A percentile compares a stretch with the other conserved stretches of the same genome.
These are phyloP conservation scores for Orthonychiurus folsomi DNA, from an alignment of 2,888 invertebrate species.

Conservation along the genomic window DNA sequence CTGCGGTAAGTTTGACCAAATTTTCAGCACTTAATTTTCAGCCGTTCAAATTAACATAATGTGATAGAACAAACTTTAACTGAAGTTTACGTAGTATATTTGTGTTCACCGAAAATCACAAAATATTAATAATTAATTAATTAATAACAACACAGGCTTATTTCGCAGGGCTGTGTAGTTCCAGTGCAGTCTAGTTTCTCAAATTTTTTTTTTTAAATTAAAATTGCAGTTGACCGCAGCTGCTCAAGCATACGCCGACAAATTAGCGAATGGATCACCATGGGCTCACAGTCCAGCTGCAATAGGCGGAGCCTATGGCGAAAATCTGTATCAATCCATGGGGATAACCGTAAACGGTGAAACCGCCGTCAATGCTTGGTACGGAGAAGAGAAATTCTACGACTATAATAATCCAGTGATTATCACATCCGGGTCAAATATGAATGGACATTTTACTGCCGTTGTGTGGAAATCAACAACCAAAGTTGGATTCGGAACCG, in stretches of 20 bases:
- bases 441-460: conserved; percentile 6
- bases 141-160: too few species aligned
- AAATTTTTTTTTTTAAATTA: background rate
- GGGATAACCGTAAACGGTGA: background rate
- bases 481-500: background rate
- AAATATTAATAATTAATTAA: too few species aligned
- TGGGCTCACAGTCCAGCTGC: conserved; percentile 3
- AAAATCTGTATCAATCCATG: background rate
- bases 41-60: too few species aligned
- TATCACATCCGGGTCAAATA: background rate
- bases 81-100: too few species aligned
- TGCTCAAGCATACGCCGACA: background rate
- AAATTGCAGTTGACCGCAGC: background rate
- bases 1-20: background rate
- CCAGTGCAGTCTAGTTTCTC: background rate
- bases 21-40: too few species aligned
- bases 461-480: background rate
- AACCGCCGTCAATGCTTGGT: conserved; percentile 4
- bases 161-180: too few species aligned
- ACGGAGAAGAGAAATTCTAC: background rate
- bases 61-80: too few species aligned
- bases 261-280: background rate
- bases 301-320: background rate
- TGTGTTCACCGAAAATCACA: too few species aligned
- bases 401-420: background rate